These are phyloP conservation scores for Pipistrellus nathusii DNA, from an alignment of 2,797 vertebrate species.

Conservation along the genomic window DNA sequence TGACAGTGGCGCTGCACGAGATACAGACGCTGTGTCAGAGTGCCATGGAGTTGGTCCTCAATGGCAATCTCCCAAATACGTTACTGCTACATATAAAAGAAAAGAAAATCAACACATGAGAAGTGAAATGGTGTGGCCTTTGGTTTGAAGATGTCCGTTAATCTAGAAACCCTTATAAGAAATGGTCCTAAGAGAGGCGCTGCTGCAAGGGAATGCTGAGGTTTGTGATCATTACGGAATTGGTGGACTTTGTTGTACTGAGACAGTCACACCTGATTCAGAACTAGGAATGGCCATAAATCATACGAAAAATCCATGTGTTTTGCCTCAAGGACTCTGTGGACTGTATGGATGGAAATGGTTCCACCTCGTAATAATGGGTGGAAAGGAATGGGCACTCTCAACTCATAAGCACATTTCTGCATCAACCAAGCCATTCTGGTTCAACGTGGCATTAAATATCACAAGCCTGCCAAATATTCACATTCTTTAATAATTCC, in stretches of 20 bases:
- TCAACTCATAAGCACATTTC: neutral
- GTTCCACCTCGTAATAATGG: neutral
- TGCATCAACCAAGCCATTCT: neutral
- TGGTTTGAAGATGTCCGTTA: slow-evolving; percentile 32
- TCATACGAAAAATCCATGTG: neutral
- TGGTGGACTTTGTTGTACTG: neutral
- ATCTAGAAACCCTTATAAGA: neutral
- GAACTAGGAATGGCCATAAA: neutral
- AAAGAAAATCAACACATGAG: neutral
- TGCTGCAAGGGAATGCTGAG: neutral
- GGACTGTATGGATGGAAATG: neutral
- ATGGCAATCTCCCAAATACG: neutral
- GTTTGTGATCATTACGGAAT: neutral
- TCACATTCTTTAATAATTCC: neutral
- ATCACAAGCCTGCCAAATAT: neutral
- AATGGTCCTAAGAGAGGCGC: neutral
- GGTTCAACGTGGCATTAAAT: neutral
- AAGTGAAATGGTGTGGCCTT: slow-evolving; percentile 4
- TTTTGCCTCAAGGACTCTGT: slow-evolving; percentile 23
- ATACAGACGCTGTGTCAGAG: neutral
- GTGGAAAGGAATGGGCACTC: neutral
- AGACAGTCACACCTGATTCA: neutral
- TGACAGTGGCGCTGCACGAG: neutral
- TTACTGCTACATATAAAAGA: neutral
- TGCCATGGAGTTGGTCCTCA: neutral